Base-by-base conservation (phyloP, 1,140 invertebrate species). In the Cherax quadricarinatus region DNA sequence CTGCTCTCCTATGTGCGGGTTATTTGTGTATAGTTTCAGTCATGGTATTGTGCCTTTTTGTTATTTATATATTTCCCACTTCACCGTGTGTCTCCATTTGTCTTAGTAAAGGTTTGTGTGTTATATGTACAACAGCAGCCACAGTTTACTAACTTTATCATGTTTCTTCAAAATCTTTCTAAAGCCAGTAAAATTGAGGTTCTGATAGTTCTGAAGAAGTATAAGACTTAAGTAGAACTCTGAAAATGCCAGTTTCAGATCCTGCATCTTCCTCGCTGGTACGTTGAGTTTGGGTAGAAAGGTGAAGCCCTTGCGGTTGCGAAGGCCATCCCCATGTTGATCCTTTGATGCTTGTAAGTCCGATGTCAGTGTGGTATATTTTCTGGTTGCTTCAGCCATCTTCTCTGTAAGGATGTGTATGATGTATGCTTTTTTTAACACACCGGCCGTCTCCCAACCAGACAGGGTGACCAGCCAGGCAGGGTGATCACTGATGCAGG, bases 111-210 rank as follows among this genome's bases (percentile, higher is more conserved):
- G 30, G 30, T 41, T 41, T 41, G 2, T 41, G 30, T 41, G 30
- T 41, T 41, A 41, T 41, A 41, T 41, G 30, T 41, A 41, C 30
- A 41, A 41, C 30, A 41, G 2, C 2, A 41, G 30, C 30, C 0
- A 2, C 30, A 1, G 30, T 16, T 6, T 51, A 30, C 94, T 92
- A 93, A 99, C 98, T 96, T 99, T 99, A 95, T 99, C 99, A 95
- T 99, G 99, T 95, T 99, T 99, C 95, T 99, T 99, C n/a, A 99
- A 96, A 94, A 99, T 99, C 96, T 99, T 99, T 89, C 99, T 96
- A 96, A 99, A 99, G 0, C 99, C 99, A 21, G 99, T 99, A 94
- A 98, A 99, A 96, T 99, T 99, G 30, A 99, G 96, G 95, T 99
- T 99, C 94, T 97, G 96, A 94, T 96, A 97, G 94, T 97, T 97